Base-by-base conservation (phyloP, 2,888 invertebrate genomes). In the Helicoverpa assulta region DNA sequence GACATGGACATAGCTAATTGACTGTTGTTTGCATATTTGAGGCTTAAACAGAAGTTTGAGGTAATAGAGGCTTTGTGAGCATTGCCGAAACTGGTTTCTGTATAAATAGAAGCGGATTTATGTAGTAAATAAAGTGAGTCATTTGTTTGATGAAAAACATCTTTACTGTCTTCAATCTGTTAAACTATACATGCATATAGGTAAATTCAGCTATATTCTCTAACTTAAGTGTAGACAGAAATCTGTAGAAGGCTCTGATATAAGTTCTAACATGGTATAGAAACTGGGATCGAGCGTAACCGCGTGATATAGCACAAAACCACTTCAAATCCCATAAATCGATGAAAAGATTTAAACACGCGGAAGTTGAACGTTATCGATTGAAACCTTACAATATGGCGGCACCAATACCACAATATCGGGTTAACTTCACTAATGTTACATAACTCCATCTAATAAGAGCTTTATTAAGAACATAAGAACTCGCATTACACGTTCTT, bases 1-100 rank as follows among this genome's bases (percentile, higher is more conserved):
- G 62, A 72, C 70, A 62, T 65, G 56, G 57, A 21, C 60, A 52
- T 47, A 21, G 60, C 78, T 71, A 81, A 67, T 75, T 80, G 55
- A 70, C 47, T 59, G 61, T 19, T 65, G 57, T 69, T 63, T 61
- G 33, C 61, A 59, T 60, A 65, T 53, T 62, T 47, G 10, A 43
- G 61, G 8, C 57, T 63, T 66, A 16, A 58, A 37, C n/a, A 40
- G 16, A 59, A 64, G 7, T 61, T 61, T 54, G 14, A 51, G n/a
- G 18, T 14, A 54, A 4, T 54, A 29, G 14, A 7, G 18, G 16
- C 37, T 64, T 43, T 50, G n/a, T 47, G 47, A 47, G 47, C 47
- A 6, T n/a, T 47, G 47, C 47, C 47, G 47, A 47, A 47, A 47
- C 47, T n/a, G 47, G 47, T 47, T 47, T 47, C 6, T 47, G 47